Base-by-base conservation (phyloP, 2,888 invertebrate genomes). In the Spodoptera exigua region DNA sequence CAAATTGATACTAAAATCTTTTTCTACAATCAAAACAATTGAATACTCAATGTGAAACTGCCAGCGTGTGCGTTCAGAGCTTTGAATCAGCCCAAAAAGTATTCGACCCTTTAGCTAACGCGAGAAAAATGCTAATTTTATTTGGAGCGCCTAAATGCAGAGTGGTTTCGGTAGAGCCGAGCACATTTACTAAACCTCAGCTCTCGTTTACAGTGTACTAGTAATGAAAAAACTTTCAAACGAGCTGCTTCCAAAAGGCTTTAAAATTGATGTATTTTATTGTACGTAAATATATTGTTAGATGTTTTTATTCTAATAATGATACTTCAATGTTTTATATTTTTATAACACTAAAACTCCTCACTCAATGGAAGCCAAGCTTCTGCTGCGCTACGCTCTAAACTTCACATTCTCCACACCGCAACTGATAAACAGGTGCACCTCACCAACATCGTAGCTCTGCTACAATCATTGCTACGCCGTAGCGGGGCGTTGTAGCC, bases 181-280 rank as follows among this genome's bases (percentile, higher is more conserved):
- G 72, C 74, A 71, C 74, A 77, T 80, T 80, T 67, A 68, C 61
- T 75, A 56, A 72, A 68, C 74, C 69, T 45, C 66, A 44, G 65
- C 44, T 57, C 68, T 69, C 75, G 65, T 75, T 76, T 67, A 78
- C 76, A 78, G 18, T 51, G 66, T 63, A 65, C 67, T 72, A 66
- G 78, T 85, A 82, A 84, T 84, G 80, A 84, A 83, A 83, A 85
- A 85, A 84, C 82, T 85, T 85, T 78, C 66, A 81, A 81, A 82
- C 79, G 78, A 80, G 75, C 65, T 67, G 70, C 71, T 70, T 76
- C 62, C 70, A 65, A 64, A 77, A 71, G 78, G 74, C 61, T 78
- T 68, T 60, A 64, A 71, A 74, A 77, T 74, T 70, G 59, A 74
- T 70, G 65, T 74, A 58, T 68, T 76, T 78, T 63, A 60, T 65